These are phyloP conservation scores for Coreoperca whiteheadi DNA, from an alignment of 2,113 vertebrate genomes.

Conservation along the genomic window DNA sequence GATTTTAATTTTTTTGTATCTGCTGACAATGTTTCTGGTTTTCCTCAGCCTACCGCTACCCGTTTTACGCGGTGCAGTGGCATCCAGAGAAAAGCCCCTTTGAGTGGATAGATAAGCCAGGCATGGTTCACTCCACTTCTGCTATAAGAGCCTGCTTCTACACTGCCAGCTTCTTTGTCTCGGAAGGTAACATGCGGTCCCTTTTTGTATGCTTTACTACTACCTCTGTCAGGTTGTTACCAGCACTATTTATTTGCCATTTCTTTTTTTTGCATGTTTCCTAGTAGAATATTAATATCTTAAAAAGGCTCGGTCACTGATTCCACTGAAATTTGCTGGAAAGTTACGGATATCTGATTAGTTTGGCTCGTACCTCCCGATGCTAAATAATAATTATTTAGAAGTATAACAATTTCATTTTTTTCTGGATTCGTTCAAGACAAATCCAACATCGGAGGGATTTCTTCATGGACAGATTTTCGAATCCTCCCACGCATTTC, in stretches of 20 bases:
- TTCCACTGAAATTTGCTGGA: background rate
- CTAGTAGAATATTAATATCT: background rate
- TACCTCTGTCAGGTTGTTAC: background rate
- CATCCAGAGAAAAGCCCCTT: conserved; percentile 95
- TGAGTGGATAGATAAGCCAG: conserved; percentile 89
- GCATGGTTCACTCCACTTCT: conserved; percentile 86
- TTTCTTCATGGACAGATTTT: background rate
- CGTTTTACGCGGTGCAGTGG: conserved; percentile 94
- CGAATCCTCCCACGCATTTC: no score
- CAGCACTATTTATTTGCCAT: no score
- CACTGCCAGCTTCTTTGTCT: conserved; percentile 90
- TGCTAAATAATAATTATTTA: background rate
- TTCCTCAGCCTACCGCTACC: conserved; percentile 87
- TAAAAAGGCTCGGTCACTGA: background rate
- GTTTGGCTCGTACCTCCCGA: background rate
- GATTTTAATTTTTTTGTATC: background rate
- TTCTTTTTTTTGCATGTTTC: background rate
- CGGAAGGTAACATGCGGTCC: conserved; percentile 85
- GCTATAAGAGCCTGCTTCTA: conserved; percentile 89
- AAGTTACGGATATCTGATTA: background rate
- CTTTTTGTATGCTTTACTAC: background rate
- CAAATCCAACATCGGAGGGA: background rate
- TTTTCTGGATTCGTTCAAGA: background rate
- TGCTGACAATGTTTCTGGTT: conserved; percentile 1
- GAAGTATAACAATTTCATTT: no score